phyloP scores from a whole-genome alignment of 1,140 invertebrate genomes.

The Propsilocerus akamusi region DNA sequence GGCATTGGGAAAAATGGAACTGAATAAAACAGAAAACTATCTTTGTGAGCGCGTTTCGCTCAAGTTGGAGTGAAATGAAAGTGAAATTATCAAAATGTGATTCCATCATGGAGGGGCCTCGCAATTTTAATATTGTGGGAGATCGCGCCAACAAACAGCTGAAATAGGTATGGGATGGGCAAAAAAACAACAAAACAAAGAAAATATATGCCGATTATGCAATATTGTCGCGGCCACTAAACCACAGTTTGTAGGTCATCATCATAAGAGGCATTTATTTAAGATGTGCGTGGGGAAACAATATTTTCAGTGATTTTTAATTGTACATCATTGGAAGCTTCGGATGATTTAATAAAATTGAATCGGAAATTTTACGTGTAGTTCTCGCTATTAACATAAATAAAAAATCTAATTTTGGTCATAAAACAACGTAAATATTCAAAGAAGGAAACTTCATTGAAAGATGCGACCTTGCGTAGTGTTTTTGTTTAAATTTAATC shows the following conservation, averaged over 20 bases:
- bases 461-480: too few species aligned
- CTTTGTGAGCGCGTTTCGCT: background rate
- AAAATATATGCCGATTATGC: background rate
- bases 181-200: background rate
- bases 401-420: too few species aligned
- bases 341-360: too few species aligned
- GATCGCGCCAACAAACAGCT: background rate
- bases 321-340: background rate
- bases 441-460: too few species aligned
- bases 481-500: too few species aligned
- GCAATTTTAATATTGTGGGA: conserved; percentile 1
- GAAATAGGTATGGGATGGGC: background rate
- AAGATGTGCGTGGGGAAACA: background rate
- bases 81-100: conserved; percentile 1
- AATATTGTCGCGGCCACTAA: background rate
- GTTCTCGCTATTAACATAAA: too few species aligned
- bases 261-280: background rate
- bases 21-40: background rate
- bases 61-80: background rate
- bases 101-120: background rate
- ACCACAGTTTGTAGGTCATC: background rate
- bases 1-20: background rate
- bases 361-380: too few species aligned
- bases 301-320: background rate
- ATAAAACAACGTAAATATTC: too few species aligned